Evolutionary conservation across 2,888 invertebrate genomes (phyloP).

Genomic region (Cephus pulcher): DNA sequence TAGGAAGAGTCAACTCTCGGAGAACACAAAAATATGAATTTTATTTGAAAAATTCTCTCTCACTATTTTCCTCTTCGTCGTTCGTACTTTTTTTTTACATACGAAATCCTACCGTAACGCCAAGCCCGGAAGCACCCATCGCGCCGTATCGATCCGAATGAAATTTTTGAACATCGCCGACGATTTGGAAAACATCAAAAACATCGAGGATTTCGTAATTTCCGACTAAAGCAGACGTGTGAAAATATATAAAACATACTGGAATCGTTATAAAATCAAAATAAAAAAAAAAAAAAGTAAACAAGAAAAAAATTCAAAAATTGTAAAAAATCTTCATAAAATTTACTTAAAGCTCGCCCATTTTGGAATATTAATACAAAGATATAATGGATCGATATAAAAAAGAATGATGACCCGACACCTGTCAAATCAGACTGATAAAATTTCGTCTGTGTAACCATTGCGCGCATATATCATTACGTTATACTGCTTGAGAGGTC

Average conservation of each 20-base stretch:
- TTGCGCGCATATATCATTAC: not conserved
- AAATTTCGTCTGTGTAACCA: not conserved
- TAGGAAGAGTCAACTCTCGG: not conserved
- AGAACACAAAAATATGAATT: not conserved
- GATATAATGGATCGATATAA: not conserved
- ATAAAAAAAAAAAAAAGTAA: not conserved
- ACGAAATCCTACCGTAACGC: not conserved
- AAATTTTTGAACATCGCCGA: not conserved
- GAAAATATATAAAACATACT: not conserved
- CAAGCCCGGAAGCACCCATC: not conserved
- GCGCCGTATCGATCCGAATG: not conserved
- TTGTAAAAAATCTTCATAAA: not conserved
- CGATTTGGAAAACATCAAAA: not conserved
- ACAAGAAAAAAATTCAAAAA: not conserved
- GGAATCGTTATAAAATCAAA: not conserved
- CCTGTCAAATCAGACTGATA: not conserved
- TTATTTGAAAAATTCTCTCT: not conserved
- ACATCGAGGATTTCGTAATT: not conserved
- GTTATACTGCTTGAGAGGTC: not conserved
- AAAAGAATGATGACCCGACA: not conserved
- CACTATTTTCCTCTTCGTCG: not conserved
- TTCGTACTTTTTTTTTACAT: not conserved
- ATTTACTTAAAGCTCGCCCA: not conserved
- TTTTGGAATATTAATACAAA: not conserved
- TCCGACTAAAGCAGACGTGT: not conserved